Base-by-base conservation (phyloP, 2,888 invertebrate species). In the Ichneumoninae sp. region DNA sequence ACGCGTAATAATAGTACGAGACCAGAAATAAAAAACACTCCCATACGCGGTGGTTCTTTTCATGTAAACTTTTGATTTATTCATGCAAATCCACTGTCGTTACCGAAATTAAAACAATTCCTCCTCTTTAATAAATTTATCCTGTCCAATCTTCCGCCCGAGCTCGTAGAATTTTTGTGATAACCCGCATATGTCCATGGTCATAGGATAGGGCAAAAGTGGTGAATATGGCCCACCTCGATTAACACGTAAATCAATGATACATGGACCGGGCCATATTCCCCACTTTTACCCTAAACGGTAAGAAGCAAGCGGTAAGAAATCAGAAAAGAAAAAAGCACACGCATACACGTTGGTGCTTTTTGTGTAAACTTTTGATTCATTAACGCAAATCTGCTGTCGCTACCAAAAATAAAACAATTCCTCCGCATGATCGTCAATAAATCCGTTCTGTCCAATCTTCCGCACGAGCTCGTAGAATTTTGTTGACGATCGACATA, bases 1-100 rank as follows among this genome's bases (percentile, higher is more conserved):
- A 36, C 36, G 69, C 66, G 47, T 47, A 62, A 70, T 62, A 54
- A 79, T 54, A n/a, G 30, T 44, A 36, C 19, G 52, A 22, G 22
- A 33, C 47, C 3, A 7, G 30, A 10, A 47, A 75, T 3, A 3
- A 22, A 50, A 50, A 13, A 26, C n/a, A 57, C n/a, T 1, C 16
- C n/a, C 19, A 7, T n/a, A 26, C 19, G 44, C 54, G 33, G 5
- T 22, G 3, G 13, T 10, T 4, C 22, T 57, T 10, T 57, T 57
- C 7, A 33, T 33, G 40, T 10, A 40, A 40, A 40, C 40, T 3
- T 40, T 40, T 10, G 40, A 40, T 40, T 40, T 2, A 40, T 40
- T 40, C 10, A 10, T 10, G 40, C 40, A 10, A 33, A 10, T 40
- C 40, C 1, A 0, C 40, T 40, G 40, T 40, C 40, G 10, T 40